Conservation (phyloP, 2,797 vertebrate genomes). For the Amblyopsis hoosieri region DNA sequence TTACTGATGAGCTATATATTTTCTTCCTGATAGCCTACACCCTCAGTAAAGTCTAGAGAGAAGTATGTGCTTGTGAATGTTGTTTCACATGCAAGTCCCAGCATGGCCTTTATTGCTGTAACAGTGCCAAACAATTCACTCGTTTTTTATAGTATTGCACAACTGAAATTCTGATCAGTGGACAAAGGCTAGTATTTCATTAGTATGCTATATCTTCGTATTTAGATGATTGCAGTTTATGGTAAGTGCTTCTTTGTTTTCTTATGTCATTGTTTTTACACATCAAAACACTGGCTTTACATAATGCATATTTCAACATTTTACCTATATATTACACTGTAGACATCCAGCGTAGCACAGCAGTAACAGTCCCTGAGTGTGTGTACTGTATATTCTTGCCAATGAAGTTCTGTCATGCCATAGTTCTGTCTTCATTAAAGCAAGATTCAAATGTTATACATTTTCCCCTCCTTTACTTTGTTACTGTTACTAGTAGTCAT, state of each 20-base stretch:
- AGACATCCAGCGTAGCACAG: no score
- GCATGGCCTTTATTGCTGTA: constrained; percentile 71
- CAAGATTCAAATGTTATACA: no score
- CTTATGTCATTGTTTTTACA: no score
- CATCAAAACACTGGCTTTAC: no score
- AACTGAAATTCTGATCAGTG: constrained; percentile 36
- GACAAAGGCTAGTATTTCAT: not conserved
- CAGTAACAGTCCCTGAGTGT: no score
- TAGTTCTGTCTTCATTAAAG: not conserved
- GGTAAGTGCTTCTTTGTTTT: no score
- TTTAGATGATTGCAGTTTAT: not conserved
- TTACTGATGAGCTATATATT: constrained; percentile 39
- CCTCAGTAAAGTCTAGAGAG: constrained; percentile 59
- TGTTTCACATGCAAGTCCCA: constrained; percentile 78
- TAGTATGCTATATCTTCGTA: not conserved
- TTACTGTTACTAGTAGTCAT: constrained; percentile 72
- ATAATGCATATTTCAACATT: no score
- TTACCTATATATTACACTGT: no score
- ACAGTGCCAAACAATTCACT: constrained; percentile 51
- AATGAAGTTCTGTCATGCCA: no score
- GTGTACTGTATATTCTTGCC: no score
- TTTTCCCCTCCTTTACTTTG: not conserved
- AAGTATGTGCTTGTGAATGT: constrained; percentile 76
- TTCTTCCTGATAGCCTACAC: constrained; percentile 40
- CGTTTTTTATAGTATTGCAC: constrained; percentile 65